phyloP scores from a whole-genome alignment of 2,113 vertebrate genomes.

The Megaceryle torquata region DNA sequence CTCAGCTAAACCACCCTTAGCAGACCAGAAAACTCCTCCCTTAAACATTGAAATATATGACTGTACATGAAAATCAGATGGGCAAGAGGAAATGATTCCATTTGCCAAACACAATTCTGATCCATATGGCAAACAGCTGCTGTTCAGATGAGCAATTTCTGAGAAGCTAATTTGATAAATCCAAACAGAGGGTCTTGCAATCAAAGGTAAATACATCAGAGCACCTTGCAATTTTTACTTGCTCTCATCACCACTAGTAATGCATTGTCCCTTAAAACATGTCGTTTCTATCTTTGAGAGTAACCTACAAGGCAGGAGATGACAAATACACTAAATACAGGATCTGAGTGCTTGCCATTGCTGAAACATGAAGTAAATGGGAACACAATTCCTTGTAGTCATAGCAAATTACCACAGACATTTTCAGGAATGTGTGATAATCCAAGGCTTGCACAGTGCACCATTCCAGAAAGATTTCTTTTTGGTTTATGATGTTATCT shows the following conservation, averaged over 20 bases:
- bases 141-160: slow-evolving; percentile 30
- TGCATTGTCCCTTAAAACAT: neutral
- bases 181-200: neutral
- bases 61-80: slow-evolving; percentile 55
- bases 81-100: slow-evolving; percentile 6
- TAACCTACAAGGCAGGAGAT: neutral
- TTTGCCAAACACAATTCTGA: slow-evolving; percentile 41
- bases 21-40: neutral
- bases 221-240: slow-evolving; percentile 7
- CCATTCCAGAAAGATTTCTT: neutral
- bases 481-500: neutral
- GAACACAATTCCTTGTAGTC: neutral
- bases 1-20: neutral
- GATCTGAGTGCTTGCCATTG: neutral
- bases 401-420: neutral
- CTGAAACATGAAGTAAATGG: neutral
- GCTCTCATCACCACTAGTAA: neutral
- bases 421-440: neutral
- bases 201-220: neutral
- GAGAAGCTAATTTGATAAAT: slow-evolving; percentile 33
- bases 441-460: neutral
- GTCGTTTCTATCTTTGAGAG: neutral
- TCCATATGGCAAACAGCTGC: slow-evolving; percentile 60
- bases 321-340: neutral
- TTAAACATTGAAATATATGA: slow-evolving; percentile 2